Evolutionary conservation across 2,888 invertebrate species (phyloP).

Genomic region (Amphimallon solstitiale): DNA sequence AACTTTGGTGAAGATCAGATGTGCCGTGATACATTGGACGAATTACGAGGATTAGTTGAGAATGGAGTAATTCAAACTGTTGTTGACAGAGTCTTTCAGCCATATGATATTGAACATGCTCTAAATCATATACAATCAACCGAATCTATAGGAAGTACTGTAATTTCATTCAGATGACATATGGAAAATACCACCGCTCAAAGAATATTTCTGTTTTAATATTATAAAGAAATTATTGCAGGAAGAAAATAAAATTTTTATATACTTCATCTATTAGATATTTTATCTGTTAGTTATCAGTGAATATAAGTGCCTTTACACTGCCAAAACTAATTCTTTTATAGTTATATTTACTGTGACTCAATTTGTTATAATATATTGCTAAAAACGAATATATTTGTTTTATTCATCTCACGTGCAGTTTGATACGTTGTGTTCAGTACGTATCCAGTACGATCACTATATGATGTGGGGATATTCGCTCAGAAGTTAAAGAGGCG

Average conservation of each 20-base stretch:
- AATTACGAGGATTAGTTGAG: slow-evolving; percentile 64
- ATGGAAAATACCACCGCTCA: background rate
- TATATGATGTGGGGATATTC: too few relatives aligned
- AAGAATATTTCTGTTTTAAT: background rate
- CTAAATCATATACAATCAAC: slow-evolving; percentile 58
- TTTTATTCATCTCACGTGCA: background rate
- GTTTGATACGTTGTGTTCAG: too few relatives aligned
- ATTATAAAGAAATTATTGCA: background rate
- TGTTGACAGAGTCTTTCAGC: slow-evolving; percentile 66
- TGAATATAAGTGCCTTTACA: slow-evolving; percentile 22
- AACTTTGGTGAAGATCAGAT: slow-evolving; percentile 60
- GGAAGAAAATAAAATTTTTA: background rate
- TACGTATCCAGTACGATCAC: too few relatives aligned
- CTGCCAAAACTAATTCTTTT: slow-evolving; percentile 19
- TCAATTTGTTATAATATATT: slow-evolving; percentile 2
- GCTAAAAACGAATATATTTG: background rate
- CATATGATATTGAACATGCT: slow-evolving; percentile 59
- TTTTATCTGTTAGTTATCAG: background rate
- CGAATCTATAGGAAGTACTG: slow-evolving; percentile 60
- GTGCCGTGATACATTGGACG: slow-evolving; percentile 57
- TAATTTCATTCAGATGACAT: slow-evolving; percentile 59
- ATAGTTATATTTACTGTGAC: background rate
- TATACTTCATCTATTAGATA: background rate
- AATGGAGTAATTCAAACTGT: slow-evolving; percentile 68
- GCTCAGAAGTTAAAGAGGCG: too few relatives aligned